Percentiles rank a stretch among this genome's conserved stretches.
Conservation (phyloP, 1,140 invertebrate species). For the Tribolium castaneum region DNA sequence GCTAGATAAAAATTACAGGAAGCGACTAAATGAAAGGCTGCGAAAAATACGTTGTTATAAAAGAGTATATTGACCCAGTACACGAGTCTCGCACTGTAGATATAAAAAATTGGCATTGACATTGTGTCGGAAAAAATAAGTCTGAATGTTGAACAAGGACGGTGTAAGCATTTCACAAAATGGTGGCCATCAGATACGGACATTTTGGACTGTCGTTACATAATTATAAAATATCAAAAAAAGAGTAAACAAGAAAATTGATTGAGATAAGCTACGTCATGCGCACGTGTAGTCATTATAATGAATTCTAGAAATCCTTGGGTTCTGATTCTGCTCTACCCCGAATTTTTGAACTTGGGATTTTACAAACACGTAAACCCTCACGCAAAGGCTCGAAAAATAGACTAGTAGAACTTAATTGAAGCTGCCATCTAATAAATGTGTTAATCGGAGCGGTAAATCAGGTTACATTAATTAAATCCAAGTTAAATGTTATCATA, state of each 20-base stretch:
- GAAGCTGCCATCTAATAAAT: neutral
- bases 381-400: too few relatives aligned
- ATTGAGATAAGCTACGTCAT: conserved; percentile 21
- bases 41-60: neutral
- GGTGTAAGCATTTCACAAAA: neutral
- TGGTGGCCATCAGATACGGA: neutral
- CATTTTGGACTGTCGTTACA: neutral
- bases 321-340: neutral
- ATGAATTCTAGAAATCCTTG: conserved; percentile 20
- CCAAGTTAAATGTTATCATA: conserved; percentile 12
- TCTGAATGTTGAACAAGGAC: neutral
- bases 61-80: neutral
- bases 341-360: neutral
- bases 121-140: neutral
- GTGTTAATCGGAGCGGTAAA: neutral
- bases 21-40: neutral
- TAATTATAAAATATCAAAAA: conserved; percentile 20
- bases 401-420: neutral
- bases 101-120: neutral
- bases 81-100: neutral
- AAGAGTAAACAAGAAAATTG: conserved; percentile 12
- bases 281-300: conserved; percentile 10
- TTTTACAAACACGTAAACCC: too few relatives aligned
- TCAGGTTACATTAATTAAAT: conserved; percentile 3
- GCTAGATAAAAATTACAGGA: too few relatives aligned